phyloP scores from a whole-genome alignment of 2,888 invertebrate genomes.

The Adelognathus sp. region DNA sequence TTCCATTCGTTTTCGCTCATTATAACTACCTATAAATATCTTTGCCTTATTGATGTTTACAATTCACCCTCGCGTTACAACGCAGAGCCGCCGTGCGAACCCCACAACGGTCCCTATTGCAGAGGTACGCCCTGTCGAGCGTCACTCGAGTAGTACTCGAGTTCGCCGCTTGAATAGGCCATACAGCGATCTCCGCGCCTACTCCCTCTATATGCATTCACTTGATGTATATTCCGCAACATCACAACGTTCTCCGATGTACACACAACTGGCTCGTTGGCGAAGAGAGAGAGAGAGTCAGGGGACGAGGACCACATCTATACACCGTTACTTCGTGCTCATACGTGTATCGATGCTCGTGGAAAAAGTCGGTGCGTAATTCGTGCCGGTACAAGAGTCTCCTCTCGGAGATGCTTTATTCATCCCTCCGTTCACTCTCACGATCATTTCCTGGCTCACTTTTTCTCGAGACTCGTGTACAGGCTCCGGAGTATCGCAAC shows the following conservation, averaged over 20 bases:
- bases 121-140: constrained; percentile 21
- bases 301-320: background rate
- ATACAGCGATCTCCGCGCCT: background rate
- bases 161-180: constrained; percentile 19
- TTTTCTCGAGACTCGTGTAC: too few relatives aligned
- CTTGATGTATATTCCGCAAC: constrained; percentile 47
- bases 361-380: constrained; percentile 61
- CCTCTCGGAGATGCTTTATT: constrained; percentile 60
- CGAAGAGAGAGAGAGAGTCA: background rate
- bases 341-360: background rate
- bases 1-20: background rate
- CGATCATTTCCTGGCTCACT: too few relatives aligned
- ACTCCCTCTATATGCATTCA: constrained; percentile 23
- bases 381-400: constrained; percentile 56
- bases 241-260: constrained; percentile 18
- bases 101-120: background rate
- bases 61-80: constrained; percentile 1
- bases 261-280: constrained; percentile 6
- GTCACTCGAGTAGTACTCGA: constrained; percentile 12
- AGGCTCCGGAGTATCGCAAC: too few relatives aligned
- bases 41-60: background rate
- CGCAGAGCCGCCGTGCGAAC: background rate
- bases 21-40: background rate
- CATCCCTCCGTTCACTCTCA: constrained; percentile 41
- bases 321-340: background rate